phyloP scores from a whole-genome alignment of 1,140 invertebrate species.

The Drosophila kohkoa region DNA sequence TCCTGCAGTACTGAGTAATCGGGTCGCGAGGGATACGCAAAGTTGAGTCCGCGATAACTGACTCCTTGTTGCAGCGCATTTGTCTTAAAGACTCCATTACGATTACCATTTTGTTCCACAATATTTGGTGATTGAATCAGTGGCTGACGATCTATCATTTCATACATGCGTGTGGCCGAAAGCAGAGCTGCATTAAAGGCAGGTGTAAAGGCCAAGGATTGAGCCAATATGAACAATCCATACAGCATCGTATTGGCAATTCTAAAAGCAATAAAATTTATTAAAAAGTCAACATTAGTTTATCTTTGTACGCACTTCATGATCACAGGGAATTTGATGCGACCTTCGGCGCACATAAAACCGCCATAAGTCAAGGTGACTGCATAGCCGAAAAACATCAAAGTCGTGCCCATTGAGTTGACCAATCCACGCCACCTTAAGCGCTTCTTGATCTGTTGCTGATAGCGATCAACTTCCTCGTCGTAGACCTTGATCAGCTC shows the following conservation, averaged over 20 bases:
- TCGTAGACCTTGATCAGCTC: conserved; percentile 87
- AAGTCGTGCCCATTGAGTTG: conserved; percentile 92
- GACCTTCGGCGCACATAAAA: conserved; percentile 87
- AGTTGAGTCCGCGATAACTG: conserved; percentile 89
- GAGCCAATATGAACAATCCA: conserved; percentile 94
- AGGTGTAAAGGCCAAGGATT: conserved; percentile 93
- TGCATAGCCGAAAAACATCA: conserved; percentile 93
- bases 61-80: conserved; percentile 89
- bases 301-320: conserved; percentile 88
- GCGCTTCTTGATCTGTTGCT: conserved; percentile 86
- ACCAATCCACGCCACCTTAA: conserved; percentile 90
- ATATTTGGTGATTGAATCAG: conserved; percentile 78
- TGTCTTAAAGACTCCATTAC: conserved; percentile 51
- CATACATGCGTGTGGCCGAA: conserved; percentile 91
- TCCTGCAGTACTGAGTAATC: conserved; percentile 88
- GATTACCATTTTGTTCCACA: conserved; percentile 81
- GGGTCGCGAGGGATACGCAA: conserved; percentile 92
- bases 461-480: conserved; percentile 86
- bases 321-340: conserved; percentile 86
- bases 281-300: background rate
- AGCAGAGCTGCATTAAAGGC: conserved; percentile 94
- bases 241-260: conserved; percentile 94
- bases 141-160: conserved; percentile 87
- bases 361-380: conserved; percentile 93
- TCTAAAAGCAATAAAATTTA: conserved; percentile 82